Evolutionary conservation across 37 sponge, comb jelly and placozoan species (phyloP), one percentile per base, ranked within the genome.

Genomic region (Bolinopsis microptera): DNA sequence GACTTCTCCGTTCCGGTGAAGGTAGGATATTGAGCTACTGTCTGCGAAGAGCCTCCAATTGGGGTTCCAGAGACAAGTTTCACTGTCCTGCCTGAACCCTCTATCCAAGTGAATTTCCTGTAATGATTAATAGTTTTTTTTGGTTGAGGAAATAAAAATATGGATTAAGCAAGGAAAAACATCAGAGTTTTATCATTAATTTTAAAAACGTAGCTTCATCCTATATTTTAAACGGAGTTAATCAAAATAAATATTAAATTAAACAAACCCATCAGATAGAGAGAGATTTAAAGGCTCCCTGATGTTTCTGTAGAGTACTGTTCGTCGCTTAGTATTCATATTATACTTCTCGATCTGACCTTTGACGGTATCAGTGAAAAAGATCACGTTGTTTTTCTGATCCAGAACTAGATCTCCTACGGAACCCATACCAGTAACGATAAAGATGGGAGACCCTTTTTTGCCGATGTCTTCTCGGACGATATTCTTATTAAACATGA

Each of bases 31-130:
- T 28, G 3, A 28, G 31, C 31, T 3, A 72, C 3, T 28, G 5
- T 72, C 5, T n/a, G 3, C 5, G 31, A 3, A 30, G 75, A 28
- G 18, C 18, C 75, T 30, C 75, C 31, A 5, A 30, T 72, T 24
- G 75, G 25, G 5, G 13, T 30, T 72, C 75, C 75, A 72, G 31
- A 30, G 75, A 72, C 13, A 3, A 72, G 31, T 5, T 3, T 30
- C 3, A n/a, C 31, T 24, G 26, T n/a, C 31, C 75, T 8, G 5
- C 75, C 75, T 23, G 31, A 23, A 30, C 75, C 75, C 18, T 72
- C 75, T 72, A 72, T 72, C 75, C 75, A 72, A 30, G 31, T n/a
- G 5, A 72, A 28, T 21, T 72, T 72, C 75, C 75, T 72, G 25
- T 5, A 28, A 28, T 3, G 25, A 48, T 18, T 48, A 48, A 18